These are phyloP conservation scores for Elanoides forficatus DNA, from an alignment of 2,113 vertebrate species.

Conservation along the genomic window DNA sequence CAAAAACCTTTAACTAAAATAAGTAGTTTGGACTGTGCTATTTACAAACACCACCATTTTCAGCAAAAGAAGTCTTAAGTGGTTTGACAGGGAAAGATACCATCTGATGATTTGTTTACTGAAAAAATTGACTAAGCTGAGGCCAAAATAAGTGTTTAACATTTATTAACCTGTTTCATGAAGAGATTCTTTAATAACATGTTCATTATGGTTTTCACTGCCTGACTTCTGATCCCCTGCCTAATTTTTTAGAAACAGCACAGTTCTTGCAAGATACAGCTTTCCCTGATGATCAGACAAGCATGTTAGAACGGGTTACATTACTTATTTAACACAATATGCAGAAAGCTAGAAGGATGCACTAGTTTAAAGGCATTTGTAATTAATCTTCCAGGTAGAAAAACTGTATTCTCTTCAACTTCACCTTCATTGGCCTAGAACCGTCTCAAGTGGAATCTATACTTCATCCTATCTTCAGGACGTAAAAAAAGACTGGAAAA, in stretches of 20 bases:
- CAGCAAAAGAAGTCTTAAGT: neutral
- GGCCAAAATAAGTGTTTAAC: neutral
- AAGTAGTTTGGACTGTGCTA: neutral
- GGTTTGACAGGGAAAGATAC: neutral
- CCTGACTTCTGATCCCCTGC: neutral
- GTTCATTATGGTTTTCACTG: neutral
- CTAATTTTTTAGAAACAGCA: neutral
- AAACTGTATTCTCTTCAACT: neutral
- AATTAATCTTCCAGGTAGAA: neutral
- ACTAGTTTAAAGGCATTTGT: neutral
- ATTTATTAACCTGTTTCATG: neutral
- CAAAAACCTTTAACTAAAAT: neutral
- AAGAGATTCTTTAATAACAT: neutral
- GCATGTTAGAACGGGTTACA: neutral
- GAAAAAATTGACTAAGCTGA: neutral
- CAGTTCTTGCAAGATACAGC: neutral
- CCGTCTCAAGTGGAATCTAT: neutral
- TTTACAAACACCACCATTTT: neutral
- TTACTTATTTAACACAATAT: neutral
- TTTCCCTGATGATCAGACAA: neutral
- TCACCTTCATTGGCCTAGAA: neutral
- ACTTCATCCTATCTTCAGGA: neutral
- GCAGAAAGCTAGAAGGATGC: neutral
- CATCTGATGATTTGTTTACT: neutral
- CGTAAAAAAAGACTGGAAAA: neutral